phyloP scores from a whole-genome alignment of 2,888 invertebrate species.

The Caenorhabditis sp. region DNA sequence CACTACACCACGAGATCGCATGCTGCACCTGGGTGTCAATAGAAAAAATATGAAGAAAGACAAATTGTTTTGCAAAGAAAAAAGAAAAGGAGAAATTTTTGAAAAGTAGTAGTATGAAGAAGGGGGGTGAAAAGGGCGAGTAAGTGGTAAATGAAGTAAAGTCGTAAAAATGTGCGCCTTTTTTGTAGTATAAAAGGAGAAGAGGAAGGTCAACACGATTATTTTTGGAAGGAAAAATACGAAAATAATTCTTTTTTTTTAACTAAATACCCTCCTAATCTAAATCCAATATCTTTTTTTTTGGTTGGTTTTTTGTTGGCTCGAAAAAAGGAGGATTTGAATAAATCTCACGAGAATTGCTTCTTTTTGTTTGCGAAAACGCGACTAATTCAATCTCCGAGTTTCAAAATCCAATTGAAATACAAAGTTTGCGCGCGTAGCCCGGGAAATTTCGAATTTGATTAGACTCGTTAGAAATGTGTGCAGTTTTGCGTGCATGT shows the following conservation, averaged over 20 bases:
- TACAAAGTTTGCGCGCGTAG: background rate
- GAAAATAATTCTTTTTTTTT: no score
- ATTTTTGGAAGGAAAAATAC: background rate
- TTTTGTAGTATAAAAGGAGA: background rate
- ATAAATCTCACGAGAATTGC: background rate
- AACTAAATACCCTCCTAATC: background rate
- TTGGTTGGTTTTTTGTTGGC: background rate
- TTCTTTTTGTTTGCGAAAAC: background rate
- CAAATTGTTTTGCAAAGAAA: background rate
- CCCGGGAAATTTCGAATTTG: no score
- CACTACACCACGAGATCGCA: constrained; percentile 65
- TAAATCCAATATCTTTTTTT: background rate
- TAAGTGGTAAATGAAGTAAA: background rate
- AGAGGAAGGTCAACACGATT: background rate
- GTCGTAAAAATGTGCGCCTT: constrained; percentile 3
- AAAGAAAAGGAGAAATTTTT: background rate
- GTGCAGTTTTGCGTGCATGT: no score
- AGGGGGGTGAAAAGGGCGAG: background rate
- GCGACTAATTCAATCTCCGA: background rate
- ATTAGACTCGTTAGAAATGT: no score
- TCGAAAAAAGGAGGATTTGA: background rate
- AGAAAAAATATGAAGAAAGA: background rate
- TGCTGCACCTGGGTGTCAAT: background rate
- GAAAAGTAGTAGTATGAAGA: background rate
- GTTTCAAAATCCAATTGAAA: background rate